phyloP scores from a whole-genome alignment of 2,797 vertebrate genomes.

The Anguilla obscura region DNA sequence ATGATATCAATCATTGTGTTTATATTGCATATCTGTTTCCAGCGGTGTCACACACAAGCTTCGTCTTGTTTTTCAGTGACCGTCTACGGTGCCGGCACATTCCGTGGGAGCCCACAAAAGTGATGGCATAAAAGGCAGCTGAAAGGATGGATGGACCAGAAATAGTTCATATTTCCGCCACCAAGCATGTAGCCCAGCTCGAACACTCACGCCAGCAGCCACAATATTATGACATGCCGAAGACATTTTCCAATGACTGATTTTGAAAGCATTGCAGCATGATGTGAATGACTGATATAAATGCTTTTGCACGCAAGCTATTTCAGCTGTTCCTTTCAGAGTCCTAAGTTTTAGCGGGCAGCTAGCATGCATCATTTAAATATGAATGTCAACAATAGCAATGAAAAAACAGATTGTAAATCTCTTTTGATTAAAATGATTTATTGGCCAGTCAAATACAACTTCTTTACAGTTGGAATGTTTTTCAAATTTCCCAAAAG shows the following conservation, averaged over 20 bases:
- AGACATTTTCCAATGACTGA: slow-evolving; percentile 2
- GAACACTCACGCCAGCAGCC: neutral
- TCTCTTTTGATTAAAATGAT: neutral
- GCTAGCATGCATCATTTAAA: neutral
- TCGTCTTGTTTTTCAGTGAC: slow-evolving; percentile 54
- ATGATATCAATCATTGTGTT: slow-evolving; percentile 64
- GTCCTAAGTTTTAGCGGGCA: neutral
- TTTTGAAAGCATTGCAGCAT: neutral
- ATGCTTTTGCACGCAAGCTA: neutral
- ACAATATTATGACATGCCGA: neutral
- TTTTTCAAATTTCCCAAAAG: neutral
- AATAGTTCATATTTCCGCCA: neutral
- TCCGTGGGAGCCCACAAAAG: neutral
- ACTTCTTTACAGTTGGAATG: neutral
- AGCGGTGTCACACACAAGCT: slow-evolving; percentile 57
- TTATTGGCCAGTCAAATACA: neutral
- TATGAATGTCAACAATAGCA: neutral
- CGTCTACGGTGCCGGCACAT: neutral
- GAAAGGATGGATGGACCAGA: neutral
- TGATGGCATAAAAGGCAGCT: neutral
- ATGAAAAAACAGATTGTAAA: neutral
- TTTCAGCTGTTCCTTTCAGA: neutral
- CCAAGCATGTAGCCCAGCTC: neutral
- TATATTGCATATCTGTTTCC: slow-evolving; percentile 59
- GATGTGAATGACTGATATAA: neutral